Conservation (phyloP, 2,888 invertebrate species). For the Bruchidius siliquastri region DNA sequence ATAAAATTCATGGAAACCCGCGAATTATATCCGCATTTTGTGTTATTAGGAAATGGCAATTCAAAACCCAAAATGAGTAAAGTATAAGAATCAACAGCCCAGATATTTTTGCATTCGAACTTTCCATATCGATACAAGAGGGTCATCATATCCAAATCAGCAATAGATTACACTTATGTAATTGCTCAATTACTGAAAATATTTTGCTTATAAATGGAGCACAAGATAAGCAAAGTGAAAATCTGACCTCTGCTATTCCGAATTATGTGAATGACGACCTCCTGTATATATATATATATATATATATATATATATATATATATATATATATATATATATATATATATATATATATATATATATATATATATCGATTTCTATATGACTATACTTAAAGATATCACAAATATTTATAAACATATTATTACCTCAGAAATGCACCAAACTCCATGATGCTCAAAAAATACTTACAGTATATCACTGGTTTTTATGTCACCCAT, state of each 20-base stretch:
- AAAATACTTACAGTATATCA: conserved; percentile 47
- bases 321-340: conserved; percentile 42
- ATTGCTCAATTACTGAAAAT: too few species aligned
- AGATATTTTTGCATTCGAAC: background rate
- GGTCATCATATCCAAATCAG: too few species aligned
- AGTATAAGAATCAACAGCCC: background rate
- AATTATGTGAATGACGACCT: background rate
- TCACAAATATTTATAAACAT: conserved; percentile 43
- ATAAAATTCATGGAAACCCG: background rate
- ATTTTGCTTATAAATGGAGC: too few species aligned
- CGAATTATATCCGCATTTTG: background rate
- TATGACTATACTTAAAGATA: conserved; percentile 39
- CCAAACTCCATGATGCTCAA: conserved; percentile 27
- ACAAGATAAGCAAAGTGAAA: too few species aligned
- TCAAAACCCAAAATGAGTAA: background rate
- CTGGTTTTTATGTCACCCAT: conserved; percentile 34
- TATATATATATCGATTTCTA: conserved; percentile 28
- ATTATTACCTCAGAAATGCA: conserved; percentile 39
- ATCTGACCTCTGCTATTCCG: background rate
- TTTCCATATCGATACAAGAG: background rate
- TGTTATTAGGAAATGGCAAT: background rate
- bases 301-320: too few species aligned
- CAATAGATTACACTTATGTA: too few species aligned
- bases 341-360: too few species aligned
- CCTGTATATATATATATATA: background rate